Evolutionary conservation across 2,797 vertebrate species (phyloP).

Genomic region (Etheostoma perlongum): DNA sequence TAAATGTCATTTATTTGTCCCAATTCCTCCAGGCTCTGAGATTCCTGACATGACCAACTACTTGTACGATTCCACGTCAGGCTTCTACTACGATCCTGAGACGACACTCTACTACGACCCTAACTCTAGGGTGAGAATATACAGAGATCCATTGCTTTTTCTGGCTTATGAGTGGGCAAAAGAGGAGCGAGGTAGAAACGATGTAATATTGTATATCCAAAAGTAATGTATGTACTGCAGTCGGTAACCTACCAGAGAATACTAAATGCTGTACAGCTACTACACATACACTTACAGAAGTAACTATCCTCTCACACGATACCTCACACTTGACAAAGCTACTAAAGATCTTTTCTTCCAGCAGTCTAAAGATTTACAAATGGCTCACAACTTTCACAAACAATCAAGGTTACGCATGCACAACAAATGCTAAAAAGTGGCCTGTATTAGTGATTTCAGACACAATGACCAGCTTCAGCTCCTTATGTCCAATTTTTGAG

Average conservation of each 20-base stretch:
- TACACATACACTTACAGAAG: neutral
- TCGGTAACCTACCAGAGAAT: neutral
- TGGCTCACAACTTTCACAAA: neutral
- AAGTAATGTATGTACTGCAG: neutral
- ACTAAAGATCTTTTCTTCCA: neutral
- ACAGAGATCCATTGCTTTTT: neutral
- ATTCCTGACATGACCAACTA: slow-evolving; percentile 92
- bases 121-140: slow-evolving; percentile 90
- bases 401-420: too few relatives aligned
- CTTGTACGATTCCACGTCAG: slow-evolving; percentile 95
- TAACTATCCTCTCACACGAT: neutral
- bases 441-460: too few relatives aligned
- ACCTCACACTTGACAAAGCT: neutral
- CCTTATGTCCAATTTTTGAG: too few relatives aligned
- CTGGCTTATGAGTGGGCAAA: neutral
- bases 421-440: too few relatives aligned
- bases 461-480: too few relatives aligned
- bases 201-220: neutral
- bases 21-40: slow-evolving; percentile 79
- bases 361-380: neutral
- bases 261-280: neutral
- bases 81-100: slow-evolving; percentile 96
- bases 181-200: neutral
- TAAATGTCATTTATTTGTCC: neutral
- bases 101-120: slow-evolving; percentile 95